Evolutionary conservation across 2,797 vertebrate genomes (phyloP).

Genomic region (Enteromius trimaculatus): DNA sequence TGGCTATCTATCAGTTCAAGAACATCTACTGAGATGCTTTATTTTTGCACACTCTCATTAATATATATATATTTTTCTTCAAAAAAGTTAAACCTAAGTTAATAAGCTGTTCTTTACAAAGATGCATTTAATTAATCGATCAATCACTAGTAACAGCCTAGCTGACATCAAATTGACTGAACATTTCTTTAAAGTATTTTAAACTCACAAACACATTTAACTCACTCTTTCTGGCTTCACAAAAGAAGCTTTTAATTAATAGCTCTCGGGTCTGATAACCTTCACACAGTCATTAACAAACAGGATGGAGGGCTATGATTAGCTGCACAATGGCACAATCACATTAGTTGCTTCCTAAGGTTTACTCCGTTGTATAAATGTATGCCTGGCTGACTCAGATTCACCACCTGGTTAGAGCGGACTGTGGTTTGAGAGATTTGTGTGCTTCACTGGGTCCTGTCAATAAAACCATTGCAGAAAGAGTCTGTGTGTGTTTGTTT

Average conservation of each 20-base stretch:
- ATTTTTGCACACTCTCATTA: too few relatives aligned
- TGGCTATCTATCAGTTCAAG: too few relatives aligned
- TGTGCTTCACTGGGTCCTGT: conserved; percentile 77
- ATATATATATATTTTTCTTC: too few relatives aligned
- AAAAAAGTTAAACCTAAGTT: too few relatives aligned
- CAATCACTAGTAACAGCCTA: neutral
- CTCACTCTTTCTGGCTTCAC: conserved; percentile 37
- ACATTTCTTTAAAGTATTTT: conserved; percentile 76
- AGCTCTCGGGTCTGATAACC: conserved; percentile 68
- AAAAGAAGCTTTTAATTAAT: conserved; percentile 69
- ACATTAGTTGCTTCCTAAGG: conserved; percentile 48
- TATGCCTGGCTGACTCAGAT: conserved; percentile 22
- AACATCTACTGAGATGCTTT: too few relatives aligned
- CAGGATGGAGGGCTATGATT: conserved; percentile 49
- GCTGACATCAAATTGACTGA: conserved; percentile 70
- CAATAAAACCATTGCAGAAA: conserved; percentile 65
- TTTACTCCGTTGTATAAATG: conserved; percentile 34
- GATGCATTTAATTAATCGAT: neutral
- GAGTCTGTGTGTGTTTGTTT: conserved; percentile 75
- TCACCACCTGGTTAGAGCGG: neutral
- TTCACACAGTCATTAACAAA: conserved; percentile 65
- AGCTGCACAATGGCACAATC: conserved; percentile 41
- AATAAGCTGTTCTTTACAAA: neutral
- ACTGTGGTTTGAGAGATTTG: conserved; percentile 60
- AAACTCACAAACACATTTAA: conserved; percentile 67